Percentiles rank a stretch among this genome's conserved stretches.
Conservation (phyloP, 2,888 invertebrate species). For the Nephrotoma flavescens region DNA sequence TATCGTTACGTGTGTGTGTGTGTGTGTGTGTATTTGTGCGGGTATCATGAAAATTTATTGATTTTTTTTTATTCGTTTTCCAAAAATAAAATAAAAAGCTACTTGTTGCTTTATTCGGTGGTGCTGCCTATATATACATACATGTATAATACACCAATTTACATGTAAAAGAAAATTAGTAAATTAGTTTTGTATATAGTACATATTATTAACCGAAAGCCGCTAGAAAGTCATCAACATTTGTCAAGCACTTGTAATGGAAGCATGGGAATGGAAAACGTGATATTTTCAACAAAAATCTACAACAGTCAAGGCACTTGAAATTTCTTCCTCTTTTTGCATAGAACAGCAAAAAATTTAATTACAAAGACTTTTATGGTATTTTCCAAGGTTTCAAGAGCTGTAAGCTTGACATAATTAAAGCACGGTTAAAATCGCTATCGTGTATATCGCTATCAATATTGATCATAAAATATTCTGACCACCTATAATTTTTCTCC, state of each 20-base stretch:
- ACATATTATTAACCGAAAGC: background rate
- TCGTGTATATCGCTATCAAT: background rate
- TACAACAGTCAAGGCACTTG: background rate
- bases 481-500: background rate
- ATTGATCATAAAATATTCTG: background rate
- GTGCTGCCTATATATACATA: background rate
- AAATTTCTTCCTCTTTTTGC: background rate
- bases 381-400: background rate
- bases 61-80: background rate
- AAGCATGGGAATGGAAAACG: background rate
- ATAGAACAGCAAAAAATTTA: background rate
- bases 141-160: background rate
- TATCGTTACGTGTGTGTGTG: background rate
- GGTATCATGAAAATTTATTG: background rate
- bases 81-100: background rate
- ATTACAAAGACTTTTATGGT: background rate
- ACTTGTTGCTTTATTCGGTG: background rate
- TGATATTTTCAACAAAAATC: background rate
- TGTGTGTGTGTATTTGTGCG: background rate
- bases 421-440: background rate
- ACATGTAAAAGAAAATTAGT: background rate
- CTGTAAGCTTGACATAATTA: background rate
- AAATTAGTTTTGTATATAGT: background rate
- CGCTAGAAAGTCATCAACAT: background rate
- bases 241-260: background rate